These are phyloP conservation scores for Phycodurus eques DNA, from an alignment of 2,113 vertebrate genomes.

Conservation along the genomic window DNA sequence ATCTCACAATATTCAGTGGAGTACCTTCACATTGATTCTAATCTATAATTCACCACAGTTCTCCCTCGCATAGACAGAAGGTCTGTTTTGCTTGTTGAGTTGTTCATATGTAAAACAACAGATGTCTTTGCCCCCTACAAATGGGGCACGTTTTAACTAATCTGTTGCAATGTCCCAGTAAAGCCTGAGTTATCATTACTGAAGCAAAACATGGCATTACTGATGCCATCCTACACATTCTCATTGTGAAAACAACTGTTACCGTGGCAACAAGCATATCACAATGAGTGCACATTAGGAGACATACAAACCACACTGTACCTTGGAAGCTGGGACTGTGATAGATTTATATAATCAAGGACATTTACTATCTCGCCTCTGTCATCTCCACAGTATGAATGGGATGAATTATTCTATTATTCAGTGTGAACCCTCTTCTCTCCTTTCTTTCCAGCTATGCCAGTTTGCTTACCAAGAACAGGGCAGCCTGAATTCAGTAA, in stretches of 20 bases:
- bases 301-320: slow-evolving; percentile 58
- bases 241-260: slow-evolving; percentile 75
- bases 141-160: slow-evolving; percentile 40
- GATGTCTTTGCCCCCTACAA: slow-evolving; percentile 26
- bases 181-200: slow-evolving; percentile 60
- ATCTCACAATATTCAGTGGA: slow-evolving; percentile 32
- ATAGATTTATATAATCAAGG: slow-evolving; percentile 68
- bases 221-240: slow-evolving; percentile 70
- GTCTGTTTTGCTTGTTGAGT: slow-evolving; percentile 33
- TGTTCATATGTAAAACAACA: slow-evolving; percentile 8
- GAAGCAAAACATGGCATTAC: slow-evolving; percentile 61
- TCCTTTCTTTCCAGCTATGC: too few relatives aligned
- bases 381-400: slow-evolving; percentile 42
- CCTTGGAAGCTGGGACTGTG: slow-evolving; percentile 53
- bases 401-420: slow-evolving; percentile 16
- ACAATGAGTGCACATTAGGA: slow-evolving; percentile 69
- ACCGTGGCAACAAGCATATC: slow-evolving; percentile 74
- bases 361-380: slow-evolving; percentile 63
- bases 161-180: slow-evolving; percentile 44
- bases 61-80: slow-evolving; percentile 32
- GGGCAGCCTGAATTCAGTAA: slow-evolving; percentile 1
- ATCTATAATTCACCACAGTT: slow-evolving; percentile 65
- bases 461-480: background rate
- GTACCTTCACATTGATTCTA: slow-evolving; percentile 46
- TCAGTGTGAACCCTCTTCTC: slow-evolving; percentile 1